Evolutionary conservation across 2,113 vertebrate species (phyloP), one percentile per base, ranked within the genome.

Genomic region (Neotoma lepida): DNA sequence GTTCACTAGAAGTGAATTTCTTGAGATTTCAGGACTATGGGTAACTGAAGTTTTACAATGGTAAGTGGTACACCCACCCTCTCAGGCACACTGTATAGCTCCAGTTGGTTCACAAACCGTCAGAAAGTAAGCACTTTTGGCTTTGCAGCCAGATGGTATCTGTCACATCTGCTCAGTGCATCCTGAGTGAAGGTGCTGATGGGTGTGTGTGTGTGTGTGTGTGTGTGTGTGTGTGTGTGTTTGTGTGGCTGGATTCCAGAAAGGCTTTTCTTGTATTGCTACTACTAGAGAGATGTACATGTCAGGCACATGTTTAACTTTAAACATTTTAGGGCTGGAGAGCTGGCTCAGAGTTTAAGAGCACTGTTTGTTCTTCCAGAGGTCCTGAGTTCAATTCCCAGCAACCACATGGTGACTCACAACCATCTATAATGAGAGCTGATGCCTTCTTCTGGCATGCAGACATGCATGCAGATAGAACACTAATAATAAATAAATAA

Each of bases 181-280:
- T 30, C 12, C 2, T 0, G 2, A 18, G 71, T 44, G 17, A 0
- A 3, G 9, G 2, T 7, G 17, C 15, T 26, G 24, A 8, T 1
- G 35, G 12, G 51, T 51, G 51, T 51, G 51, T 51, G 51, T 51
- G 51, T 51, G 51, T 51, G 51, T 51, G 51, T 51, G 51, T 51
- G 51, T 51, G 51, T 51, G 51, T 51, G 51, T 51, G 51, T 51
- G 51, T 51, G 51, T 51, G 51, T 51, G 51, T 51, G 54, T 56
- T 33, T 46, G n/a, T 30, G 35, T 24, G 41, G 2, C 68, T 82
- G 58, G 22, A 26, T 54, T 88, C 39, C 49, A 8, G 3, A 44
- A 84, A 84, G 49, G 24, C 49, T 68, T 73, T 41, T 56, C n/a
- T 56, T 24, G 13, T 13, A 14, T 28, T 33, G 39, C 41, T 63